Evolutionary conservation across 2,797 vertebrate genomes (phyloP), one percentile per base, ranked within the genome.

Genomic region (Sciurus carolinensis): DNA sequence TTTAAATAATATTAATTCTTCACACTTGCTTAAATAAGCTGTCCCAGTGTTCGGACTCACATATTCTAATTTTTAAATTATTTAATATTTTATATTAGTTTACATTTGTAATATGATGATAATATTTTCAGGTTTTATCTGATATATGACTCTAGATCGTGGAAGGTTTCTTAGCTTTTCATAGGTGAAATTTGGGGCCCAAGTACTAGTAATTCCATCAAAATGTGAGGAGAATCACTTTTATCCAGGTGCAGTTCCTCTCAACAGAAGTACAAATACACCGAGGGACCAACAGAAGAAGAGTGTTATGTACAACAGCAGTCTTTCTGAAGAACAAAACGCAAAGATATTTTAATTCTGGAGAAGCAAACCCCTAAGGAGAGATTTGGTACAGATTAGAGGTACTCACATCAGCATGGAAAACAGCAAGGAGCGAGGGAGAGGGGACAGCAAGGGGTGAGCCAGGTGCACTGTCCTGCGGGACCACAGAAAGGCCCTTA

Each of bases 271-370:
- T 47, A 26, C 33, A 93, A 93, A 80, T 52, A 62, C 42, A 8
- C 44, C 64, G 44, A n/a, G 44, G 42, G 52, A n/a, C 44, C 15
- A 81, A 26, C 28, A 81, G 44, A 15, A 42, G 26, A 90, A 83
- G 42, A 24, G 72, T 85, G 28, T 81, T 42, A 14, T 59, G 39
- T 87, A 72, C 96, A 20, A 26, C 39, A 84, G 3, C 17, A 26
- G 62, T 28, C 28, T 88, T 90, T 91, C 39, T 72, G 50, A 81
- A 59, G 67, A 87, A 52, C 62, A 64, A 91, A 92, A 94, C 17
- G n/a, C 33, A 4, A 54, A 69, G 50, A 66, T 26, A 26, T 80
- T 80, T 73, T 87, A 73, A 26, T 47, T 90, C 71, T 73, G 11
- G 82, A 88, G n/a, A 90, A 14, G 3, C 44, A 18, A 39, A 87